These are phyloP conservation scores for Mizuhopecten yessoensis DNA, from an alignment of 1,140 invertebrate genomes.

Conservation along the genomic window DNA sequence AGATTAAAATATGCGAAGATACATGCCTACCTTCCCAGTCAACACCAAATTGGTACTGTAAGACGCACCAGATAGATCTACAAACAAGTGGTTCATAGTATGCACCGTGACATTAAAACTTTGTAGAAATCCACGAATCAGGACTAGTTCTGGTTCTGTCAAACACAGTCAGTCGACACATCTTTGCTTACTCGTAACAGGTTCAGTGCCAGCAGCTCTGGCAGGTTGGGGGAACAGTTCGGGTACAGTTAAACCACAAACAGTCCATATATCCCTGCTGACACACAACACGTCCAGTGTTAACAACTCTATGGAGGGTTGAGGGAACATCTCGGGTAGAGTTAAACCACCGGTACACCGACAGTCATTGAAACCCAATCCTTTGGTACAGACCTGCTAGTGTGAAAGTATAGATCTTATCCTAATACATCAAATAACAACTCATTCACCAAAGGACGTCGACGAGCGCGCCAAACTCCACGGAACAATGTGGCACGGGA, in stretches of 20 bases:
- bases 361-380: neutral
- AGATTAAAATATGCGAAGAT: too few relatives aligned
- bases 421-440: neutral
- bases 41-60: too few relatives aligned
- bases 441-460: neutral
- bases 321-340: neutral
- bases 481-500: neutral
- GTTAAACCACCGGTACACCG: neutral
- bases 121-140: neutral
- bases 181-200: too few relatives aligned
- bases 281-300: neutral
- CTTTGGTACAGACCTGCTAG: neutral
- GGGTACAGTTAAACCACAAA: too few relatives aligned
- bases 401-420: slow-evolving; percentile 8
- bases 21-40: too few relatives aligned
- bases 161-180: neutral
- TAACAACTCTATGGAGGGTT: neutral
- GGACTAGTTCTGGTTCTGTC: neutral
- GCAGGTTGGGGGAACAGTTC: neutral
- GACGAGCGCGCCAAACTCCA: neutral
- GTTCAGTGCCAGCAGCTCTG: neutral
- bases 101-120: neutral
- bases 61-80: neutral
- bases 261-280: too few relatives aligned
- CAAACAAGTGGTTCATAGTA: neutral